Percentiles rank a stretch among this genome's conserved stretches.
Evolutionary conservation across 2,888 invertebrate species (phyloP).

Genomic region (Torymus aiolomorphi): DNA sequence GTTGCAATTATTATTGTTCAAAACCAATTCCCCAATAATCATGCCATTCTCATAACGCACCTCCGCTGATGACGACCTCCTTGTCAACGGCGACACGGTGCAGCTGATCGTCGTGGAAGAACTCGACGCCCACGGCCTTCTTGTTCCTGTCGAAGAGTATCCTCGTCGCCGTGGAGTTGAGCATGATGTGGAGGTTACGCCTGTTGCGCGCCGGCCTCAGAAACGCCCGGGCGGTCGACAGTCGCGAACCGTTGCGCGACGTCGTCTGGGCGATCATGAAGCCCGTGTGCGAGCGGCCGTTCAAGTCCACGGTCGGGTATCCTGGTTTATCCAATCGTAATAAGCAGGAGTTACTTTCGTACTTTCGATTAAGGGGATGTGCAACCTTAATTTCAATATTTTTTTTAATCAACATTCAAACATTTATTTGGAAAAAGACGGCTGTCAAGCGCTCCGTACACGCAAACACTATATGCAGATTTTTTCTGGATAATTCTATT

Average conservation of each 20-base stretch:
- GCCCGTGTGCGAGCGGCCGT: slow-evolving; percentile 82
- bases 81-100: slow-evolving; percentile 82
- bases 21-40: neutral
- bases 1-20: too few species aligned
- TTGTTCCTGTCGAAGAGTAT: slow-evolving; percentile 84
- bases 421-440: too few species aligned
- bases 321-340: slow-evolving; percentile 75
- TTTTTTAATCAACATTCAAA: too few species aligned
- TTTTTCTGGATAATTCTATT: too few species aligned
- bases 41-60: slow-evolving; percentile 59
- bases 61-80: slow-evolving; percentile 82
- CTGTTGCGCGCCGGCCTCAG: slow-evolving; percentile 86
- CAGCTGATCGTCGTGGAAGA: slow-evolving; percentile 78
- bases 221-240: slow-evolving; percentile 89
- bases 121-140: slow-evolving; percentile 87
- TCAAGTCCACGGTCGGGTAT: slow-evolving; percentile 86
- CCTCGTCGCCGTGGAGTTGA: slow-evolving; percentile 87
- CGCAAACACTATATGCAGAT: too few species aligned
- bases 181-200: slow-evolving; percentile 87
- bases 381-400: too few species aligned
- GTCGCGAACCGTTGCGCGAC: slow-evolving; percentile 88
- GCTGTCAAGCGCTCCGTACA: too few species aligned
- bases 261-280: slow-evolving; percentile 94
- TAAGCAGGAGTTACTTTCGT: too few species aligned
- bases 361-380: neutral